Conservation (phyloP, 2,888 invertebrate genomes). For the Polymixis flavicincta region DNA sequence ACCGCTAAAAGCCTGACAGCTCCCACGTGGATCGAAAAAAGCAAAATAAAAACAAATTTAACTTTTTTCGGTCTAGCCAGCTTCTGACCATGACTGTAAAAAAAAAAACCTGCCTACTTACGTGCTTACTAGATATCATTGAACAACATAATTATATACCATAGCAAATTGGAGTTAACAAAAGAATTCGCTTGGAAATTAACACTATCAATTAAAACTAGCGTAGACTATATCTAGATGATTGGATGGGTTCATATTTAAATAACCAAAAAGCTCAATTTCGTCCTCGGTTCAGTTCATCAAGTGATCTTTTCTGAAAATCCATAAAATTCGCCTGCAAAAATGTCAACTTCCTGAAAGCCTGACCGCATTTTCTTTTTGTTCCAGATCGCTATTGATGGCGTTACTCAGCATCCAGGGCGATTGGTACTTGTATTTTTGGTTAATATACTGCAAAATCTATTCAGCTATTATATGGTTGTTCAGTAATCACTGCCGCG, state of each 20-base stretch:
- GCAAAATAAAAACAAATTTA: not conserved
- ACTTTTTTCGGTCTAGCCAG: not conserved
- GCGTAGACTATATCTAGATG: not conserved
- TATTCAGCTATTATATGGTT: conserved; percentile 86
- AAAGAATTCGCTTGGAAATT: conserved; percentile 7
- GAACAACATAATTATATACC: not conserved
- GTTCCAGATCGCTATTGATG: conserved; percentile 88
- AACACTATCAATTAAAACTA: conserved; percentile 14
- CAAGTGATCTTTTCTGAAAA: not conserved
- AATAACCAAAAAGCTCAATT: not conserved
- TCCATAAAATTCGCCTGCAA: not conserved
- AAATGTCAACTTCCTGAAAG: not conserved
- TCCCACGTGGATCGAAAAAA: too few species aligned
- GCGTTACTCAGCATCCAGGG: conserved; percentile 85
- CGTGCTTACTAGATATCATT: not conserved
- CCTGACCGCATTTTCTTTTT: conserved; percentile 57
- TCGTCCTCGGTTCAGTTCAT: not conserved
- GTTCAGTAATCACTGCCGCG: conserved; percentile 87
- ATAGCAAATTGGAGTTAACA: conserved; percentile 4
- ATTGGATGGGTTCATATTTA: not conserved
- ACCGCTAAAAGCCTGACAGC: too few species aligned
- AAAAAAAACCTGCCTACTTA: too few species aligned
- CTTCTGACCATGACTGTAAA: too few species aligned
- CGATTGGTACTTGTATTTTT: conserved; percentile 85
- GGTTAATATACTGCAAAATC: conserved; percentile 87